Conservation (phyloP, 2,113 vertebrate genomes). For the Nettapus auritus region DNA sequence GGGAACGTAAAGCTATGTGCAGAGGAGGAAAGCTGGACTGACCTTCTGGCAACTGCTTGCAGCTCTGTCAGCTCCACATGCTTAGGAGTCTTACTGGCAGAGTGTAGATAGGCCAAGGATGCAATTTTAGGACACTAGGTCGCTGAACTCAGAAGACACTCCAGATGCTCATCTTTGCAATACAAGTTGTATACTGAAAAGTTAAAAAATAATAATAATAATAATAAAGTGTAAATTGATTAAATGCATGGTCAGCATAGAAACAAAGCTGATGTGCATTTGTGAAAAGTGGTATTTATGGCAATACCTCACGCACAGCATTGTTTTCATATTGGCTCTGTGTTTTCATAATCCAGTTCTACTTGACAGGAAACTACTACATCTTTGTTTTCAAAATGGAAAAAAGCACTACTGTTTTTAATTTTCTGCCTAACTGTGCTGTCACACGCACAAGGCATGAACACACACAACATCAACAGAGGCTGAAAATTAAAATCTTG, state of each 20-base stretch:
- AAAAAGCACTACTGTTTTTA: conserved; percentile 48
- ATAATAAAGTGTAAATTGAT: neutral
- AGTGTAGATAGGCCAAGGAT: neutral
- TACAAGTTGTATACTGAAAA: neutral
- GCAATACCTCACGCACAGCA: neutral
- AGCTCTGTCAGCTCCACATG: fast-evolving
- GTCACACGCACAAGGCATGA: neutral
- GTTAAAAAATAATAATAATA: no score
- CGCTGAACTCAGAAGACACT: neutral
- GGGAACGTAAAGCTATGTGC: neutral
- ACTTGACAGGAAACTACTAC: neutral
- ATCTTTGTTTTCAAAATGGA: conserved; percentile 41
- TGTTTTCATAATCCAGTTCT: neutral
- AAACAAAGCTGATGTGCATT: neutral
- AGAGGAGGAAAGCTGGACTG: neutral
- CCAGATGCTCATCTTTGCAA: neutral
- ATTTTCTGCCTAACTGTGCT: conserved; percentile 25
- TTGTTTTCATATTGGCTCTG: neutral
- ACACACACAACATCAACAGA: neutral
- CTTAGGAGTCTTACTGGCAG: fast-evolving
- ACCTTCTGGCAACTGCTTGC: neutral
- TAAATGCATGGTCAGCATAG: neutral
- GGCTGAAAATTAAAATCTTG: neutral
- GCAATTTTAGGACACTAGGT: neutral
- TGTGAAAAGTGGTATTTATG: neutral